phyloP scores from a whole-genome alignment of 2,797 vertebrate genomes.

The Forpus xanthops region DNA sequence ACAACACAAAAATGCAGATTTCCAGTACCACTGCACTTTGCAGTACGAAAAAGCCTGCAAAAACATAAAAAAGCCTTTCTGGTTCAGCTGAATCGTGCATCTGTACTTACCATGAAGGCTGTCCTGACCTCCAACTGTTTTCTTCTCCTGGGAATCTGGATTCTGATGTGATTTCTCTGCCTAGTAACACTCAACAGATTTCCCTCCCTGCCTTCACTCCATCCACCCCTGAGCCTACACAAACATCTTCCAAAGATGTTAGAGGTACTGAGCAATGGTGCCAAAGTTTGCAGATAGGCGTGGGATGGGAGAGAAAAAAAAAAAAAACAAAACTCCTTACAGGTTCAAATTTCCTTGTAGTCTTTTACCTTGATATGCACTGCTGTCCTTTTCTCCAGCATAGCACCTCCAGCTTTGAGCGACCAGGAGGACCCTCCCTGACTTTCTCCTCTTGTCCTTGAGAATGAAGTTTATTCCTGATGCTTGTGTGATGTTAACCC shows the following conservation, averaged over 20 bases:
- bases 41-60: neutral
- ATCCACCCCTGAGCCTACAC: neutral
- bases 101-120: neutral
- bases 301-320: rapidly evolving
- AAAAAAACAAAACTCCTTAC: no score
- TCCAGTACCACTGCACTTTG: neutral
- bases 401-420: neutral
- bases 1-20: neutral
- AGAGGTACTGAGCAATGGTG: neutral
- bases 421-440: neutral
- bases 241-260: neutral
- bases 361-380: neutral
- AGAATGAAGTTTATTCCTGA: neutral
- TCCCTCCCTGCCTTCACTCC: neutral
- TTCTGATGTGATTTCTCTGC: conserved; percentile 19
- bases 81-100: neutral
- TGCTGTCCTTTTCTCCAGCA: neutral
- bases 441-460: neutral
- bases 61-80: neutral
- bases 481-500: neutral
- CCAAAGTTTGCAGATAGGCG: neutral
- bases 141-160: neutral
- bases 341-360: neutral
- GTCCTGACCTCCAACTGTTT: neutral
- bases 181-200: neutral